A percentile compares a stretch with the other conserved stretches of the same genome.
Evolutionary conservation across 2,888 invertebrate genomes (phyloP).

Genomic region (Cerceris rybyensis): DNA sequence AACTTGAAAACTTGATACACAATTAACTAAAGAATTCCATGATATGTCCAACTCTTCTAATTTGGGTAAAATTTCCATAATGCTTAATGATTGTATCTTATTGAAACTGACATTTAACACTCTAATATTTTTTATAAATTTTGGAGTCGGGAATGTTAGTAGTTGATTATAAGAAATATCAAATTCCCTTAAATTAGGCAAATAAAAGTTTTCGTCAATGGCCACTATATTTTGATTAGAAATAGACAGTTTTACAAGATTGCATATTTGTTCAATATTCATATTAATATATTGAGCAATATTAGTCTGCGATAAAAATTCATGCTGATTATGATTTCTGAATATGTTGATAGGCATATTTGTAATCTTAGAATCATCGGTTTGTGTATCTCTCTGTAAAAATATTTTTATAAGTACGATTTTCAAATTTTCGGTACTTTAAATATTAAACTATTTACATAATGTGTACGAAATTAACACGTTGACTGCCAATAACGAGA

Average conservation of each 20-base stretch:
- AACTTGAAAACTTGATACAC: conserved; percentile 27
- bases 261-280: not conserved
- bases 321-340: not conserved
- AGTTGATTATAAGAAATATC: conserved; percentile 57
- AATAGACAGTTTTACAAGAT: conserved; percentile 45
- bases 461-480: too few relatives aligned
- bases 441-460: not conserved
- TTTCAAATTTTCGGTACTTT: not conserved
- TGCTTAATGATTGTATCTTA: conserved; percentile 42
- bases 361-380: not conserved
- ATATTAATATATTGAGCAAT: conserved; percentile 10
- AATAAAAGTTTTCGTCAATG: conserved; percentile 37
- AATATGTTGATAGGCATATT: not conserved
- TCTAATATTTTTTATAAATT: conserved; percentile 37
- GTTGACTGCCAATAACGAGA: too few relatives aligned
- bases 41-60: conserved; percentile 54
- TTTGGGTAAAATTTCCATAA: conserved; percentile 16
- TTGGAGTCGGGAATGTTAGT: conserved; percentile 42
- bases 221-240: conserved; percentile 44
- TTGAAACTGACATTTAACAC: conserved; percentile 58
- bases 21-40: conserved; percentile 54
- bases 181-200: conserved; percentile 57
- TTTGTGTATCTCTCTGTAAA: conserved; percentile 17
- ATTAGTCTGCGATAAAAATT: conserved; percentile 27
- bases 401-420: not conserved